phyloP scores from a whole-genome alignment of 2,888 invertebrate species.

The Drosophila emarginata region DNA sequence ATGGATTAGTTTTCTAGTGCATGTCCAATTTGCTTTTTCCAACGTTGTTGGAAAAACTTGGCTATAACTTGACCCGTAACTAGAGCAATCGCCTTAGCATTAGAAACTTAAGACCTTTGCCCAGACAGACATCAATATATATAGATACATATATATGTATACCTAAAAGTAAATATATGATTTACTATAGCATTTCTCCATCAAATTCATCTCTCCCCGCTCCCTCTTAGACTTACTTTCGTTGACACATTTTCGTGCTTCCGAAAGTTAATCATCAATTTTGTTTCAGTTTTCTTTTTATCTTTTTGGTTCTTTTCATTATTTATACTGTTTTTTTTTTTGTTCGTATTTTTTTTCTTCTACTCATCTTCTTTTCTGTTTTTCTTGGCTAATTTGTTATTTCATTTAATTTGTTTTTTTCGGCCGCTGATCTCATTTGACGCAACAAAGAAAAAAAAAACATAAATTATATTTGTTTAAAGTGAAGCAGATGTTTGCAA shows the following conservation, averaged over 20 bases:
- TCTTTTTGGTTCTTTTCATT: conserved; percentile 25
- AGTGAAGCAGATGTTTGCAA: conserved; percentile 63
- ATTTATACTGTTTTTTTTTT: conserved; percentile 7
- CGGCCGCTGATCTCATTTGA: conserved; percentile 66
- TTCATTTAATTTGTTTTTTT: conserved; percentile 29
- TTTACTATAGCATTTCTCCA: neutral
- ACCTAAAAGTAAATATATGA: too few relatives aligned
- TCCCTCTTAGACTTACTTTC: conserved; percentile 55
- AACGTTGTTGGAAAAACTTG: neutral
- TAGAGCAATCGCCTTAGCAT: conserved; percentile 59
- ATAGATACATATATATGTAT: neutral
- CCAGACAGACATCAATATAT: neutral
- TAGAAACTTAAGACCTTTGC: conserved; percentile 49
- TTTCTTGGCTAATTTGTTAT: conserved; percentile 32
- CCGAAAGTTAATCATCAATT: conserved; percentile 48
- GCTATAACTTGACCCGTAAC: conserved; percentile 16
- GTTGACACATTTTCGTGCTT: conserved; percentile 63
- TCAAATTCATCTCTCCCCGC: neutral
- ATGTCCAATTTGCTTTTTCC: conserved; percentile 44
- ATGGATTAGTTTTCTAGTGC: conserved; percentile 40
- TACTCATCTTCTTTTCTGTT: conserved; percentile 34
- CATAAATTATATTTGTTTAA: conserved; percentile 56
- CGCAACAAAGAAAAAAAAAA: conserved; percentile 21
- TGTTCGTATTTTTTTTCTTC: conserved; percentile 11
- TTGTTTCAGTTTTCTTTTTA: conserved; percentile 31